These are phyloP conservation scores for Campaea margaritaria DNA, from an alignment of 2,888 invertebrate genomes.

Conservation along the genomic window DNA sequence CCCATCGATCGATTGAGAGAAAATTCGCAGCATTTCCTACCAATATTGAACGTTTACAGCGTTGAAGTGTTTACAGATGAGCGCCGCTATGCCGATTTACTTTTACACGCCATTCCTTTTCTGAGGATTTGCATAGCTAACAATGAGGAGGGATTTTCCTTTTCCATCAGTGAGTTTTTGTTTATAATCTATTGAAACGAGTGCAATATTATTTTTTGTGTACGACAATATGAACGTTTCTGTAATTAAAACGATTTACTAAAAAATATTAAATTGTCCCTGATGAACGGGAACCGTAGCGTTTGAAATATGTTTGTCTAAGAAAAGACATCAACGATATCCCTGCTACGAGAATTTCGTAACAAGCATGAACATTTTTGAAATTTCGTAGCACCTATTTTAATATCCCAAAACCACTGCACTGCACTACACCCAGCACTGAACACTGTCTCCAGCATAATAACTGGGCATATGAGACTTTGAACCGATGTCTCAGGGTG, in stretches of 20 bases:
- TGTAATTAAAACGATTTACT: too few species aligned
- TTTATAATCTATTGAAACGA: conserved; percentile 4
- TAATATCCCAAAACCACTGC: too few species aligned
- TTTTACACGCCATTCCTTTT: conserved; percentile 55
- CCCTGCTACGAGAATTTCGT: conserved; percentile 14
- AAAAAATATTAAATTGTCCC: too few species aligned
- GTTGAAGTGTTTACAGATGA: conserved; percentile 68
- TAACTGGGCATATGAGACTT: too few species aligned
- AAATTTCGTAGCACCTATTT: too few species aligned
- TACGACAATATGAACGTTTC: too few species aligned
- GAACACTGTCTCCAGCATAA: too few species aligned
- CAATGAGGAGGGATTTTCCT: conserved; percentile 28
- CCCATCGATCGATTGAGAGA: conserved; percentile 79
- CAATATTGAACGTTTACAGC: conserved; percentile 74
- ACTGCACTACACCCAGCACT: too few species aligned
- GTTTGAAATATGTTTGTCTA: neutral
- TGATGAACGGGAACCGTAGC: neutral
- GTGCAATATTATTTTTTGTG: neutral
- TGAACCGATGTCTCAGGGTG: too few species aligned
- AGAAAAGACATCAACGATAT: conserved; percentile 27
- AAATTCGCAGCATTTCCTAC: conserved; percentile 73
- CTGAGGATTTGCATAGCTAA: conserved; percentile 45
- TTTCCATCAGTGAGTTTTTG: conserved; percentile 18
- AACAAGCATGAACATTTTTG: too few species aligned
- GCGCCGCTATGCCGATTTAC: conserved; percentile 51